Evolutionary conservation across 2,888 invertebrate species (phyloP).

Genomic region (Ophioninae sp.): DNA sequence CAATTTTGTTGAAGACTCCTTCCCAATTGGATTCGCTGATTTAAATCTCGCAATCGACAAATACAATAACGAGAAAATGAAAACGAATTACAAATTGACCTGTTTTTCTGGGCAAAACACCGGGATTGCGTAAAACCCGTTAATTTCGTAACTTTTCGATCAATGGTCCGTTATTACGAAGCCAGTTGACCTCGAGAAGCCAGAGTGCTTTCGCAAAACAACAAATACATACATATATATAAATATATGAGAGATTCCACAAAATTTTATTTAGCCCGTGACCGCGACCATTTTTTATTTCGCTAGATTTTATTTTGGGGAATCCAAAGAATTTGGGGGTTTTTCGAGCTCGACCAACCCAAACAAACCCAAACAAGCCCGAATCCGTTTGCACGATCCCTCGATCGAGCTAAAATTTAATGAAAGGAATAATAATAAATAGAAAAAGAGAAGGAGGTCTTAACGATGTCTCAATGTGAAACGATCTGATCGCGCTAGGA

Average conservation of each 20-base stretch:
- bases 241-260: too few species aligned
- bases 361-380: too few species aligned
- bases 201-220: not conserved
- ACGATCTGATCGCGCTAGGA: slow-evolving; percentile 36
- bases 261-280: too few species aligned
- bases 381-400: too few species aligned
- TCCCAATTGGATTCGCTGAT: not conserved
- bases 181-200: not conserved
- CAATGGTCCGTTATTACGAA: not conserved
- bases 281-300: too few species aligned
- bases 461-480: slow-evolving; percentile 19
- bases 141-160: not conserved
- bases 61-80: not conserved
- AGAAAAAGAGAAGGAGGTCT: slow-evolving; percentile 6
- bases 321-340: too few species aligned
- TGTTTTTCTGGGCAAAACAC: not conserved
- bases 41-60: not conserved
- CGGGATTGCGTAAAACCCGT: not conserved
- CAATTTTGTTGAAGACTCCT: too few species aligned
- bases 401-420: too few species aligned
- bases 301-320: not conserved
- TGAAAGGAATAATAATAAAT: not conserved
- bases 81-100: not conserved
- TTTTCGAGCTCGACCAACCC: too few species aligned
- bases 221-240: not conserved